Base-by-base conservation (phyloP, 2,888 invertebrate species). In the Nymphalis polychloros region DNA sequence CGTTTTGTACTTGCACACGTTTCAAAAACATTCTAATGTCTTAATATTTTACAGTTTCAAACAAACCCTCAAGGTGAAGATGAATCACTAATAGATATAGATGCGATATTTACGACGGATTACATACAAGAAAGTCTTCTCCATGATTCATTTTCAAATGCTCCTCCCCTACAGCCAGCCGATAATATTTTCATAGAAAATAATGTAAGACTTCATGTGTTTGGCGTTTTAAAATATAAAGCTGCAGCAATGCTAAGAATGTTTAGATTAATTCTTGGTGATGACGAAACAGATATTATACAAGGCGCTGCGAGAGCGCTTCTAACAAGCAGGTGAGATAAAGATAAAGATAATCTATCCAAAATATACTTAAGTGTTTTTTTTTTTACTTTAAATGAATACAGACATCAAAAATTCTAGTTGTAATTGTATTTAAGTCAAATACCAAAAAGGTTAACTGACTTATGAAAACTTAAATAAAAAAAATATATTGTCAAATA, bases 71-170 rank as follows among this genome's bases (percentile, higher is more conserved):
- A 63, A 0, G 79, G 75, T 0, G 55, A 86, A 8, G 85, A 86
- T 55, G 70, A 78, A 0, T 77, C 80, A 4, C 73, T 84, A 3
- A 67, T 92, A 0, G 92, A 92, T 52, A 77, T 86, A 17, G 79
- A 90, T 48, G 84, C 89, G 0, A 72, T 92, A 59, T 92, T 92
- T 59, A 81, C 85, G 10, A 81, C 86, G 2, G 91, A 92, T 20
- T 73, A 92, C 0, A 85, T 92, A 16, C 91, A 90, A 81, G 91
- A 92, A 63, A 84, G 87, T 72, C 74, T 92, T 8, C 78, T 84
- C 0, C 77, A 76, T 4, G 92, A 92, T 68, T 81, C 81, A 0
- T 88, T 86, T 57, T 8, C 64, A 0, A 74, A 67, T 47, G 73
- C 84, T 0, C 70, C 70, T 16, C 69, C 81, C 1, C 68, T 92